Percentiles rank a stretch among this genome's conserved stretches.
Evolutionary conservation across 2,113 vertebrate species (phyloP).

Genomic region (Chlorocebus sabaeus): DNA sequence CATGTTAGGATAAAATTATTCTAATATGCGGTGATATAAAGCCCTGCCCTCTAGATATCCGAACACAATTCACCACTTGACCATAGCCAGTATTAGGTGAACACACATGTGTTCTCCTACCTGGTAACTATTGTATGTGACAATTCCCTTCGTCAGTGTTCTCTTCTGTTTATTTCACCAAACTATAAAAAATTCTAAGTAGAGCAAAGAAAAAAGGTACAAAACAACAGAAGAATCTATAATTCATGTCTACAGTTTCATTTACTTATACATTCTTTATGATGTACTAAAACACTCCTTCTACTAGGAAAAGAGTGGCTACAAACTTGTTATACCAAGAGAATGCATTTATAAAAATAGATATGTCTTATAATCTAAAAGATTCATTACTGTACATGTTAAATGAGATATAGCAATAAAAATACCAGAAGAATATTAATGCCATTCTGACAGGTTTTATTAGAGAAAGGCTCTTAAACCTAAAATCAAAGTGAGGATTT

Average conservation of each 20-base stretch:
- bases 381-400: not conserved
- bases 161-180: not conserved
- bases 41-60: not conserved
- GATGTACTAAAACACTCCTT: not conserved
- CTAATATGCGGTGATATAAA: not conserved
- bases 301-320: not conserved
- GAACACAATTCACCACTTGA: not conserved
- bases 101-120: not conserved
- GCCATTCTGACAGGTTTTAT: slow-evolving; percentile 11
- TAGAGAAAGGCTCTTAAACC: not conserved
- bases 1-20: not conserved
- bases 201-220: not conserved
- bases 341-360: not conserved
- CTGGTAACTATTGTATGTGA: too few species aligned
- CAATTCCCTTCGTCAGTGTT: not conserved
- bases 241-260: not conserved
- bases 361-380: not conserved
- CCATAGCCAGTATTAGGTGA: not conserved
- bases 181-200: not conserved
- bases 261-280: slow-evolving; percentile 7
- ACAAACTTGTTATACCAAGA: not conserved
- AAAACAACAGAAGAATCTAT: not conserved
- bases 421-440: not conserved
- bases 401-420: not conserved
- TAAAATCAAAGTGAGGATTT: not conserved